Base-by-base conservation (phyloP, 2,113 vertebrate genomes). In the Gobiocypris rarus region DNA sequence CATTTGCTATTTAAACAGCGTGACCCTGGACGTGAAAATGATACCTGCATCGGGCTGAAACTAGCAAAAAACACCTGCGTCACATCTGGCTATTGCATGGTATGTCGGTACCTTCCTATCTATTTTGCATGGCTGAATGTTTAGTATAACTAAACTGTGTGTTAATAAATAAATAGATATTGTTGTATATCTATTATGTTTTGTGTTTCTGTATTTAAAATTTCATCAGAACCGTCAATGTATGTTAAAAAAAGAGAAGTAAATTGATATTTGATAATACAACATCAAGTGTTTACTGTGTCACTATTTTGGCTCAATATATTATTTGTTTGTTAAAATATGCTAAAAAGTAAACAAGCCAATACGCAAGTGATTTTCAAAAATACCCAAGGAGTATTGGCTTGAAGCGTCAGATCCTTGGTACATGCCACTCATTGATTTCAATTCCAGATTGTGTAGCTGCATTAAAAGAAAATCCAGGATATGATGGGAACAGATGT, bases 371-470 rank as follows among this genome's bases (percentile, higher is more conserved):
- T n/a, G 19, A 70, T n/a, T 43, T 70, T 70, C 9, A 6, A 38
- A n/a, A 38, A 41, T 34, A 22, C 13, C 26, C 65, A 67, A 38
- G 31, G 65, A 38, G 31, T 5, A 9, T 19, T 75, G 15, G 4
- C 19, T 38, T 54, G 19, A 58, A 38, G 31, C 41, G 52, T 11
- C 31, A 76, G 52, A 58, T 58, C 34, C 9, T 52, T 75, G 73
- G 48, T 24, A 75, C 73, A 24, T 77, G 31, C 31, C 52, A 24
- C 31, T 76, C 28, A n/a, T 58, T 41, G 52, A 41, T 41, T 58
- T 77, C 9, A 58, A 24, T 77, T 31, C 31, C 28, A 76, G 50
- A 76, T 76, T 70, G 14, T 45, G 22, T 24, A 71, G 69, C 69
- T 71, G 69, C 11, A 19, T 54, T 38, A 76, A 56, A 34, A 76